Conservation (phyloP, 2,888 invertebrate genomes). For the Phengaris arion region DNA sequence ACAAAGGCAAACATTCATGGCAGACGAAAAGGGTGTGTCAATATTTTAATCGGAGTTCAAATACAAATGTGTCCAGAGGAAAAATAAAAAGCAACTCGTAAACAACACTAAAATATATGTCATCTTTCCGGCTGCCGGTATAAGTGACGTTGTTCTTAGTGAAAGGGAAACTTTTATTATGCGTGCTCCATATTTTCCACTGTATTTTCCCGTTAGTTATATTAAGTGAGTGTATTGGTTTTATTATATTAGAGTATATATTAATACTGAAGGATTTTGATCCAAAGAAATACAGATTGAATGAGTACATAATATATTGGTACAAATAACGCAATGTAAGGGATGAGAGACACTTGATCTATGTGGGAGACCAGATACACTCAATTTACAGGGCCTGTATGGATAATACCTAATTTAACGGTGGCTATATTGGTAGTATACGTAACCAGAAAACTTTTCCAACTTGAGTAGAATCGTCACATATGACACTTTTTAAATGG, state of each 20-base stretch:
- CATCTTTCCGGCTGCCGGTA: neutral
- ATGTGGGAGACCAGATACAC: too few species aligned
- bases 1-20: neutral
- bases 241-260: neutral
- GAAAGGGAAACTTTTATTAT: slow-evolving; percentile 8
- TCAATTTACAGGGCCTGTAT: too few species aligned
- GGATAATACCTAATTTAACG: too few species aligned
- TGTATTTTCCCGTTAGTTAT: neutral
- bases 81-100: neutral
- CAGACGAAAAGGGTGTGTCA: neutral
- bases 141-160: neutral
- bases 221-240: neutral
- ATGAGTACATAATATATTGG: too few species aligned
- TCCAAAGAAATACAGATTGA: too few species aligned
- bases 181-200: neutral
- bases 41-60: neutral
- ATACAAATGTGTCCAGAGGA: neutral
- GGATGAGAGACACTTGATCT: too few species aligned
- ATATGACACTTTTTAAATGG: too few species aligned
- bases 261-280: too few species aligned
- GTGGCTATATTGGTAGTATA: too few species aligned
- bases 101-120: slow-evolving; percentile 2
- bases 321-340: too few species aligned
- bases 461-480: too few species aligned
- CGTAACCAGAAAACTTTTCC: too few species aligned